phyloP scores from a whole-genome alignment of 1,140 invertebrate species.

The Onthophagus taurus region DNA sequence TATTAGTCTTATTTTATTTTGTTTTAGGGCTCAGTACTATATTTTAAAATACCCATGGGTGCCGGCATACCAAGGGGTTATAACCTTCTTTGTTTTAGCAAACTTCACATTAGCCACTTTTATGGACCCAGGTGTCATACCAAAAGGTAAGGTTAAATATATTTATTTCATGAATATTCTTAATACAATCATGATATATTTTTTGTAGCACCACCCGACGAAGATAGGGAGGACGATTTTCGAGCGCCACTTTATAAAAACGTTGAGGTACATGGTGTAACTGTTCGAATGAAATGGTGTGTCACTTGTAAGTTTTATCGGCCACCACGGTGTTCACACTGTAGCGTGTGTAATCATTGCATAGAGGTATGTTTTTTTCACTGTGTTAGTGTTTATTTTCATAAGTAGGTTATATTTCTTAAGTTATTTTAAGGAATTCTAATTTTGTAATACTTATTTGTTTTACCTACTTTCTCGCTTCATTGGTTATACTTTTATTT shows the following conservation, averaged over 20 bases:
- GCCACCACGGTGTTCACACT: conserved; percentile 96
- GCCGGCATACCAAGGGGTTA: conserved; percentile 83
- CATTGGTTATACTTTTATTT: too few relatives aligned
- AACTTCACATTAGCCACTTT: conserved; percentile 98
- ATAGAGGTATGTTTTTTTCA: conserved; percentile 89
- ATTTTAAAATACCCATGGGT: conserved; percentile 75
- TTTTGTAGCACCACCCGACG: conserved; percentile 80
- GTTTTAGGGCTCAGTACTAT: conserved; percentile 80
- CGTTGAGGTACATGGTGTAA: conserved; percentile 96
- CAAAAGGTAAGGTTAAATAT: conserved; percentile 76
- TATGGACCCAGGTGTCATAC: conserved; percentile 98
- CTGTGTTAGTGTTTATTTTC: neutral
- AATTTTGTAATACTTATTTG: conserved; percentile 1
- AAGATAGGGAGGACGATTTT: conserved; percentile 95
- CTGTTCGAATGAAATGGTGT: conserved; percentile 99
- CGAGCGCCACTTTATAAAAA: conserved; percentile 95
- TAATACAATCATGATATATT: too few relatives aligned
- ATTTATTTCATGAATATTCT: neutral
- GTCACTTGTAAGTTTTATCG: conserved; percentile 99
- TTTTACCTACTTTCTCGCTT: too few relatives aligned
- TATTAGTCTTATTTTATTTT: conserved; percentile 21
- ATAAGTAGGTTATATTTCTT: too few relatives aligned
- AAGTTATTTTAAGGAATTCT: conserved; percentile 6
- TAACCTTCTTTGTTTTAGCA: conserved; percentile 93
- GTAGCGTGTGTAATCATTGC: conserved; percentile 97